Percentiles rank a stretch among this genome's conserved stretches.
phyloP scores from a whole-genome alignment of 2,888 invertebrate species.

The Calameuta pallipes region DNA sequence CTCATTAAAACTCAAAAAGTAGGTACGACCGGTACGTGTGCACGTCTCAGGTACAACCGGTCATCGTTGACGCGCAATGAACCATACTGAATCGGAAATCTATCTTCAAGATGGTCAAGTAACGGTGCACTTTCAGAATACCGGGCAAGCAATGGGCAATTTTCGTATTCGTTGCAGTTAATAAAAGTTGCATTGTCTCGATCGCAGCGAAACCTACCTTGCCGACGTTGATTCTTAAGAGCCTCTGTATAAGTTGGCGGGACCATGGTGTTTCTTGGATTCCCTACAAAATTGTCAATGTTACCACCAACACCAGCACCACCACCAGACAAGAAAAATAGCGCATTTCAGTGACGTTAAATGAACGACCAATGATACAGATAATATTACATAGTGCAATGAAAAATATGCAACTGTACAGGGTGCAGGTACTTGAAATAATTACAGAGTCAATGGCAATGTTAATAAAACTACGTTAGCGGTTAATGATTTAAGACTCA shows the following conservation, averaged over 20 bases:
- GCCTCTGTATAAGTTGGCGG: slow-evolving; percentile 28
- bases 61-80: slow-evolving; percentile 4
- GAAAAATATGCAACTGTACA: neutral
- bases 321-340: neutral
- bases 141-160: slow-evolving; percentile 15
- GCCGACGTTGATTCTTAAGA: slow-evolving; percentile 24
- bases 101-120: slow-evolving; percentile 23
- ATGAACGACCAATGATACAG: slow-evolving; percentile 1
- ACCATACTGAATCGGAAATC: slow-evolving; percentile 12
- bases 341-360: neutral
- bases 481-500: neutral
- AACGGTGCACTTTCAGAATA: slow-evolving; percentile 48
- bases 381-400: neutral
- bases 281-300: slow-evolving; percentile 38
- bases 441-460: neutral
- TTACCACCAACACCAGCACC: slow-evolving; percentile 29
- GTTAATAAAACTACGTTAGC: neutral
- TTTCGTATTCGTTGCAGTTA: neutral
- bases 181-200: neutral
- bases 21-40: neutral
- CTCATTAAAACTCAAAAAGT: neutral
- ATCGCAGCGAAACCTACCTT: slow-evolving; percentile 35
- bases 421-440: neutral
- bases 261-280: slow-evolving; percentile 22
- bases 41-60: neutral